Evolutionary conservation across 2,113 vertebrate species (phyloP), one percentile per base, ranked within the genome.

Genomic region (Ptychochromis oligacanthus): DNA sequence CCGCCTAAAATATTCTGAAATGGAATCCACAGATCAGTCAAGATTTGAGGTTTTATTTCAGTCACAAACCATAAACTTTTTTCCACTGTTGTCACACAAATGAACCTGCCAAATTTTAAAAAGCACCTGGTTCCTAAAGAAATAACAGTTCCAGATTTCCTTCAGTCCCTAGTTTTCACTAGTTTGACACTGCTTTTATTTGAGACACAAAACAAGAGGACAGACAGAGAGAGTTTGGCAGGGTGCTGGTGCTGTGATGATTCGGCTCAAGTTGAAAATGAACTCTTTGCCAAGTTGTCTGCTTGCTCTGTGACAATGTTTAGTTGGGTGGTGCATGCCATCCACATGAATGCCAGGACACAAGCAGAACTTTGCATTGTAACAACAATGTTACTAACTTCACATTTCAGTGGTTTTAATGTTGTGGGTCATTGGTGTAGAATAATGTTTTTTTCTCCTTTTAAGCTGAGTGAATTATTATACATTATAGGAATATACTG

Each of bases 261-360:
- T 65, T 84, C 22, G 61, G n/a, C 13, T 49, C 11, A 15, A 79
- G 36, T 26, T n/a, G n/a, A 77, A 77, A 82, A 13, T 2, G 2
- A 46, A 86, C 18, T 61, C 46, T 40, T 67, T 59, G 79, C 75
- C 78, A 87, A 60, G 70, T 79, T 36, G 52, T 54, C 59, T 81
- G 43, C 31, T 72, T 72, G 46, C 17, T 52, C 31, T 72, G 46
- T 52, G 8, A 52, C 46, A n/a, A 54, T 52, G 67, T 52, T 72
- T 52, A 52, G 46, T 17, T 20, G 67, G 17, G 67, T 31, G 49
- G 67, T 31, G 46, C 43, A 52, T 52, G 67, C 12, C 65, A 4
- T 31, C 65, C 43, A 52, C 65, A 3, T 52, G 65, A 18, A 70
- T 70, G 43, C 43, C 17, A 31, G 43, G 15, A 31, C 24, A 24